These are phyloP conservation scores for Bergia puertoricense DNA, from an alignment of 92 coral and sea anemone genomes.

Conservation along the genomic window DNA sequence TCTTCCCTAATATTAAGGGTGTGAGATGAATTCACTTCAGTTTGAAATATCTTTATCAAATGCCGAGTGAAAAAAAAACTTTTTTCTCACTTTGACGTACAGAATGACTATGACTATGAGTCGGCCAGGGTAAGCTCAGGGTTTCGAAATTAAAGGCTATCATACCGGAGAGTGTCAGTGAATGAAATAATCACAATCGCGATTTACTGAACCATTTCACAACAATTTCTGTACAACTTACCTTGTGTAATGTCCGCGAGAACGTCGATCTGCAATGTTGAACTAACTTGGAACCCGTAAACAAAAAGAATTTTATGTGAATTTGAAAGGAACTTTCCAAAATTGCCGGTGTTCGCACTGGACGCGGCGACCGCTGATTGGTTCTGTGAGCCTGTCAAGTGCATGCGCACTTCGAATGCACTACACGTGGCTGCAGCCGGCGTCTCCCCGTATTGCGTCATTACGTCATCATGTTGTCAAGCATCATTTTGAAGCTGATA, in stretches of 20 bases:
- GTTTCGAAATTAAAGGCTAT: not conserved
- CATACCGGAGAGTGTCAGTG: not conserved
- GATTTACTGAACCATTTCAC: not conserved
- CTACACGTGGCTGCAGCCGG: slow-evolving; percentile 75
- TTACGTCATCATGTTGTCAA: slow-evolving; percentile 10
- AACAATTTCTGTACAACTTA: slow-evolving; percentile 1
- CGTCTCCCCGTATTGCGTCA: slow-evolving; percentile 49
- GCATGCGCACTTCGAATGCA: slow-evolving; percentile 55
- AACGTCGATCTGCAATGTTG: not conserved
- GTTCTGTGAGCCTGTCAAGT: slow-evolving; percentile 45
- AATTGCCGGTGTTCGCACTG: slow-evolving; percentile 73
- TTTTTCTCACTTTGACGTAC: not conserved
- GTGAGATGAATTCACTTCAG: no score
- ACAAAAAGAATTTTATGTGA: slow-evolving; percentile 40
- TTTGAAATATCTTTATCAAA: no score
- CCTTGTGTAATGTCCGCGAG: not conserved
- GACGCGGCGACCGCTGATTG: slow-evolving; percentile 99
- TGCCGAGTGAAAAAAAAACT: not conserved
- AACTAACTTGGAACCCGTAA: not conserved
- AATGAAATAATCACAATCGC: not conserved
- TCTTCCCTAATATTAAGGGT: no score
- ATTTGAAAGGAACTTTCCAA: slow-evolving; percentile 46
- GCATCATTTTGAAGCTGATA: not conserved
- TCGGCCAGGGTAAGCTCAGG: no score
- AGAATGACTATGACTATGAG: not conserved